Evolutionary conservation across 2,113 vertebrate genomes (phyloP).

Genomic region (Lipotes vexillifer): DNA sequence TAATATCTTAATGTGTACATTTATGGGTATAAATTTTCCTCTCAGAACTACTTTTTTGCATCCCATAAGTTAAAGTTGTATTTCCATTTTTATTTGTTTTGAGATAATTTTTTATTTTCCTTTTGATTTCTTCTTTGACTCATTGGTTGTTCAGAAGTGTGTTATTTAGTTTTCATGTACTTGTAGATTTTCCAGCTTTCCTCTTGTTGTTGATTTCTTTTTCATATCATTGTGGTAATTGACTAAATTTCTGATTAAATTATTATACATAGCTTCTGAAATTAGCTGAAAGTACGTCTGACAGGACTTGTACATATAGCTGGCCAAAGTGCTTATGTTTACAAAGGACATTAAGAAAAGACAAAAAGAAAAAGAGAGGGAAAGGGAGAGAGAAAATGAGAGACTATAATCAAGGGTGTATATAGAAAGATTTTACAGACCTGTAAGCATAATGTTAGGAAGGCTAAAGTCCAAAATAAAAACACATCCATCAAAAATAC

Average conservation of each 20-base stretch:
- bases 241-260: neutral
- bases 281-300: neutral
- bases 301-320: neutral
- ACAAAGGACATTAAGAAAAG: neutral
- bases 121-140: neutral
- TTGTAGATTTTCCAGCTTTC: neutral
- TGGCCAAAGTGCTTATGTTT: neutral
- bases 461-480: neutral
- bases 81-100: neutral
- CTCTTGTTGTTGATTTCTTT: neutral
- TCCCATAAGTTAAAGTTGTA: neutral
- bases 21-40: neutral
- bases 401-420: neutral
- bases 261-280: neutral
- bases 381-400: neutral
- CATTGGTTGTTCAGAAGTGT: neutral
- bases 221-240: neutral
- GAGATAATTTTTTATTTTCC: neutral
- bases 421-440: neutral
- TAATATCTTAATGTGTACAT: neutral
- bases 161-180: neutral
- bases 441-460: neutral
- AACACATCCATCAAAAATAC: neutral
- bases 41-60: neutral
- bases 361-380: neutral